phyloP scores from a whole-genome alignment of 2,113 vertebrate genomes.

The Mesembrinibis cayennensis region DNA sequence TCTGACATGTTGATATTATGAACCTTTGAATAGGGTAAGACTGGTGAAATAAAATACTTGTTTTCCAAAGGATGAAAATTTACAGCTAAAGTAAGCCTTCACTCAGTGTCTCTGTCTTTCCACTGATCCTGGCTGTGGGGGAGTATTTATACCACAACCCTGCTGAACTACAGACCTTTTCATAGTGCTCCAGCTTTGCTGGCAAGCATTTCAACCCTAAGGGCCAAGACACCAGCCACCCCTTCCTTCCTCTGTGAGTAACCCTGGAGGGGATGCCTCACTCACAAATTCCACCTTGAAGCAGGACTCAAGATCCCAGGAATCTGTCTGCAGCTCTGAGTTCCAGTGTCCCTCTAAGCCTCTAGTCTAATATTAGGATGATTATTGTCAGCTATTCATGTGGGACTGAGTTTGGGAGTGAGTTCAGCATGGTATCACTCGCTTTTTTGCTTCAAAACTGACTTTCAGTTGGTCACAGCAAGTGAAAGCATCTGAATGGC shows the following conservation, averaged over 20 bases:
- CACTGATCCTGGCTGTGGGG: neutral
- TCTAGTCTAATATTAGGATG: neutral
- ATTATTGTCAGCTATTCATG: neutral
- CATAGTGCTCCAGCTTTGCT: conserved; percentile 9
- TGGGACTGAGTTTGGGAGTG: neutral
- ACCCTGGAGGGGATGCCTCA: neutral
- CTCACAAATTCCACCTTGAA: neutral
- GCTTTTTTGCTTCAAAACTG: neutral
- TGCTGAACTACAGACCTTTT: conserved; percentile 26
- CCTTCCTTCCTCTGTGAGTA: conserved; percentile 9
- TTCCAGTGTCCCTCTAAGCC: neutral
- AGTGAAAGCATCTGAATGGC: neutral
- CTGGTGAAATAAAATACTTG: neutral
- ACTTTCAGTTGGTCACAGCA: neutral
- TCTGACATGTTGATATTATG: neutral
- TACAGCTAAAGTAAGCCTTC: conserved; percentile 6
- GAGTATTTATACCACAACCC: neutral
- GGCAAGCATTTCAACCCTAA: neutral
- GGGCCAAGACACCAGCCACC: neutral
- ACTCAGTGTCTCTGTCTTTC: neutral
- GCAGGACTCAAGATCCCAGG: neutral
- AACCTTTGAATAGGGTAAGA: neutral
- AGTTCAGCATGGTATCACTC: neutral
- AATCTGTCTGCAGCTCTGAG: neutral
- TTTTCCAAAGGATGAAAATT: conserved; percentile 25